Evolutionary conservation across 2,888 invertebrate species (phyloP), one percentile per base, ranked within the genome.

Genomic region (Chydorus sphaericus): DNA sequence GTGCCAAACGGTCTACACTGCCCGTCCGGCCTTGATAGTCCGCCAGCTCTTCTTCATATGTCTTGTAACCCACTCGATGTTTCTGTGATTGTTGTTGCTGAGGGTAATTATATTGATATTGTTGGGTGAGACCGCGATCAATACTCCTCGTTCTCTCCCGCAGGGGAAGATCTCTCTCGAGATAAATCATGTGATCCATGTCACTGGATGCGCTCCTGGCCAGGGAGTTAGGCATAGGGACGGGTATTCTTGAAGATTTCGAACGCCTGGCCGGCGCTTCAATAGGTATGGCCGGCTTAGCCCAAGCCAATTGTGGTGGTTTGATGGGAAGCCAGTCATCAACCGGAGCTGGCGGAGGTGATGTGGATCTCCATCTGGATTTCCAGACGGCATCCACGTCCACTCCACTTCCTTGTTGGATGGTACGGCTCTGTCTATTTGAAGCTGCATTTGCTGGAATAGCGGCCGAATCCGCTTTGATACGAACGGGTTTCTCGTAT

Each of bases 141-240:
- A 55, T 55, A 48, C 55, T 55, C 36, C 26, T 26, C n/a, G 55
- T 48, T 18, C 55, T 29, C 30, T 55, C 48, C 20, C 55, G 48
- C 33, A 49, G 28, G 11, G 36, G 48, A 23, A 44, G 14, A 14
- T 55, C 55, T 16, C 55, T 36, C 26, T 55, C 55, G 49, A 55
- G 55, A 26, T 48, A 55, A 16, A 55, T 48, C 36, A 55, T 49
- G 53, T 53, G 38, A n/a, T 53, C 53, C 37, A 33, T 51, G 28
- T 54, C 48, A 18, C 44, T 33, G 10, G 54, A 55, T 48, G 49
- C 20, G 49, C 48, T 55, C 31, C 55, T 20, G 36, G 55, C 48
- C 29, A 36, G 31, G 36, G 36, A 28, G 48, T 55, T 18, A 49
- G 39, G 31, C 30, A 20, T 28, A 10, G 20, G 52, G 23, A 33